Evolutionary conservation across 23 tunicate species (phyloP).

Genomic region (Styela plicata): DNA sequence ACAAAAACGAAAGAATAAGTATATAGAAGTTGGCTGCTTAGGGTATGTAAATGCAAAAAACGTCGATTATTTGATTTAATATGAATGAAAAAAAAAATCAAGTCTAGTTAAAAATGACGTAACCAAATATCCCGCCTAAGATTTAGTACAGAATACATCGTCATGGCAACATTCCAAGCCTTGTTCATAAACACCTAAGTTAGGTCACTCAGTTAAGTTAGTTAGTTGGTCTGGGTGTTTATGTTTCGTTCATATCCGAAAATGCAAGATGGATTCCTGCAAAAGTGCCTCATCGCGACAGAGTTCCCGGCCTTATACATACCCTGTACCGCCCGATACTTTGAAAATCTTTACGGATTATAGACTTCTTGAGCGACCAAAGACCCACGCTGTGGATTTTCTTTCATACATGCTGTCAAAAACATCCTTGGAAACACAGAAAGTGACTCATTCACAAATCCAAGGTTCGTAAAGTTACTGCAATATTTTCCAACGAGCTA

Average conservation of each 20-base stretch:
- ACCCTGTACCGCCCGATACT: constrained; percentile 52
- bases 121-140: no score
- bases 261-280: neutral
- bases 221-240: no score
- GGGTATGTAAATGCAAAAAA: no score
- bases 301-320: constrained; percentile 12
- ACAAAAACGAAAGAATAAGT: no score
- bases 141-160: constrained; percentile 3
- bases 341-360: constrained; percentile 45
- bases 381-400: constrained; percentile 56
- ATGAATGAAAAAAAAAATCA: no score
- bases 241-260: no score
- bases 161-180: constrained; percentile 12
- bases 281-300: neutral
- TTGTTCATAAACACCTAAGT: neutral
- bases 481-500: no score
- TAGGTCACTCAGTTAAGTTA: no score
- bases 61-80: no score
- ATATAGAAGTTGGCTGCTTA: no score
- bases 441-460: constrained; percentile 47
- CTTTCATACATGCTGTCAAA: constrained; percentile 59
- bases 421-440: constrained; percentile 59
- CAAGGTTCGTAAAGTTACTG: constrained; percentile 30
- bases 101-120: no score
- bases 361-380: constrained; percentile 46